Percentiles rank a stretch among this genome's conserved stretches.
phyloP scores from a whole-genome alignment of 2,797 vertebrate species.

The Dipus sagitta region DNA sequence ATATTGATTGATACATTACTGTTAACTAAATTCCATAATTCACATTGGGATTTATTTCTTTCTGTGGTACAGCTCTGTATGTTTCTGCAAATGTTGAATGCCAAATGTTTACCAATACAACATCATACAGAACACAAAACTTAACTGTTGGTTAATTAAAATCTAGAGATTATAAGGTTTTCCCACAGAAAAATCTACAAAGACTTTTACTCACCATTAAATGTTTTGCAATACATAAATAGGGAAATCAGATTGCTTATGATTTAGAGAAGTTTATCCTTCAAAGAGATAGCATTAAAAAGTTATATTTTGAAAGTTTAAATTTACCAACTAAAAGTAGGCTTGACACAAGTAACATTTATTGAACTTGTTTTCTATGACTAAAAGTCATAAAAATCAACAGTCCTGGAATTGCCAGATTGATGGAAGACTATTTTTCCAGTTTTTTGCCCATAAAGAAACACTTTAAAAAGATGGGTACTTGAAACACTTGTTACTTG shows the following conservation, averaged over 20 bases:
- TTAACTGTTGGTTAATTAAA: background rate
- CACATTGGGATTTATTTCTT: background rate
- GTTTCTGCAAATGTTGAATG: background rate
- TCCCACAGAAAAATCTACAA: background rate
- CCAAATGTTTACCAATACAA: too few relatives aligned
- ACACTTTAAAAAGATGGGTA: background rate
- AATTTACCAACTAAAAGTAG: conserved; percentile 40
- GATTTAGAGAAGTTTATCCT: background rate
- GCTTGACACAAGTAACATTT: background rate
- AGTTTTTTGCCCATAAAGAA: background rate
- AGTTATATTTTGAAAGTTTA: background rate
- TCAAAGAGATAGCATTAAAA: background rate
- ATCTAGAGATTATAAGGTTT: background rate
- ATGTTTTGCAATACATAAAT: conserved; percentile 1
- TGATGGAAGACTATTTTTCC: background rate
- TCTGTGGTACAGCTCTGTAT: background rate
- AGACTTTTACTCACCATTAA: background rate
- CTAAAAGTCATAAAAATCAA: background rate
- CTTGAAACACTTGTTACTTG: background rate
- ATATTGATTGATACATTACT: background rate
- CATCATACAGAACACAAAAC: background rate
- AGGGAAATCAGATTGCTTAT: background rate
- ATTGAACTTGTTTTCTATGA: conserved; percentile 5
- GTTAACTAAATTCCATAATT: background rate
- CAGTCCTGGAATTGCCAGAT: background rate